A percentile compares a stretch with the other conserved stretches of the same genome.
phyloP scores from a whole-genome alignment of 2,888 invertebrate species.

The Acronicta aceris region DNA sequence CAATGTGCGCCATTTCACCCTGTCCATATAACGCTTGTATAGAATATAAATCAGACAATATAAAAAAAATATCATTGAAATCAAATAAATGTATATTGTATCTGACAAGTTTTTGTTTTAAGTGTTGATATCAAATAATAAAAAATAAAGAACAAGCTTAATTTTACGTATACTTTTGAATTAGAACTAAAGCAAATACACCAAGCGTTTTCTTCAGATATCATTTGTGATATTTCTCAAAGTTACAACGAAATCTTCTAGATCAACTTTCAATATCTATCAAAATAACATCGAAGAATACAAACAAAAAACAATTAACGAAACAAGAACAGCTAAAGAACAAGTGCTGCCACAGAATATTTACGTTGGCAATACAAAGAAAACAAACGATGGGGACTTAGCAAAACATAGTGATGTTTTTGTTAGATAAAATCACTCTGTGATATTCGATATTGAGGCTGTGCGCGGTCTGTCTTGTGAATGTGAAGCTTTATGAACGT shows the following conservation, averaged over 20 bases:
- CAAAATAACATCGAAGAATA: constrained; percentile 20
- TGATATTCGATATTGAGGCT: constrained; percentile 45
- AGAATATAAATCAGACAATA: too few species aligned
- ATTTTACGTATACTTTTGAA: too few species aligned
- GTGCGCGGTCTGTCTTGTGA: constrained; percentile 20
- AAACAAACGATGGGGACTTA: constrained; percentile 58
- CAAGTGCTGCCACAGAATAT: constrained; percentile 40
- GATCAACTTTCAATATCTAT: constrained; percentile 15
- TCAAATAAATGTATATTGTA: too few species aligned
- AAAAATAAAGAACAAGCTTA: too few species aligned
- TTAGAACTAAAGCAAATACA: too few species aligned
- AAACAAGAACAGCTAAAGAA: constrained; percentile 28
- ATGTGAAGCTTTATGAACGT: constrained; percentile 34
- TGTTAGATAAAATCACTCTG: constrained; percentile 50
- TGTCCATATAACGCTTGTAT: too few species aligned
- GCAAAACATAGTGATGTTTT: constrained; percentile 62
- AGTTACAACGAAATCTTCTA: constrained; percentile 2
- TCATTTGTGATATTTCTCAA: too few species aligned
- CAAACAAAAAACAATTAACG: constrained; percentile 36
- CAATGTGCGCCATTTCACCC: too few species aligned
- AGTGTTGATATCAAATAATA: too few species aligned
- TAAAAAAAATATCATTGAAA: too few species aligned
- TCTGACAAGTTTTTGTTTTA: too few species aligned
- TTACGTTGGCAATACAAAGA: constrained; percentile 49
- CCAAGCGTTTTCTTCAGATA: too few species aligned